Conservation (phyloP, 2,888 invertebrate species). For the Megastigmus dorsalis region DNA sequence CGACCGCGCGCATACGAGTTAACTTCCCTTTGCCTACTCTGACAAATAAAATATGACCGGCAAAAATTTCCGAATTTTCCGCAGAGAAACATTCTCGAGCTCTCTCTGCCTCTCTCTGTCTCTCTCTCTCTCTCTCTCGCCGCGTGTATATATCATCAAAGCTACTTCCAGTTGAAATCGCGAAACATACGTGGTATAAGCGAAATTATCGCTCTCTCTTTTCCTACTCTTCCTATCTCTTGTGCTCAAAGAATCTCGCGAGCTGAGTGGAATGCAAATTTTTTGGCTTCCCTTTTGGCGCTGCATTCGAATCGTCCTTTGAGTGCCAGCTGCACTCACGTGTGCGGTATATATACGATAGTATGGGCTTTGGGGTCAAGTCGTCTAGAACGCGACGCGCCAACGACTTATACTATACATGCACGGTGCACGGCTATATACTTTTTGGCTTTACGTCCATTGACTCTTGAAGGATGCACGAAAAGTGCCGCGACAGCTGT, state of each 20-base stretch:
- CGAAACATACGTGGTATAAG: not conserved
- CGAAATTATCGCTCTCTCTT: no score
- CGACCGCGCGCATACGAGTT: no score
- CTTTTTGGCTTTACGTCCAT: not conserved
- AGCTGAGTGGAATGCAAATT: constrained; percentile 17
- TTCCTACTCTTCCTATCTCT: no score
- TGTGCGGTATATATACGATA: not conserved
- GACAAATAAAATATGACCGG: no score
- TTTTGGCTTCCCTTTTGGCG: constrained; percentile 4
- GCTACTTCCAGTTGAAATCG: not conserved
- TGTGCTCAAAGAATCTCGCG: constrained; percentile 9
- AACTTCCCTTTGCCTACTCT: no score
- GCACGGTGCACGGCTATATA: not conserved
- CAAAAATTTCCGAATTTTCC: no score
- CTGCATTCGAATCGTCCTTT: constrained; percentile 15
- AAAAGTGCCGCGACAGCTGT: no score
- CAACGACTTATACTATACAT: no score
- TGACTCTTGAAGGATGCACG: not conserved
- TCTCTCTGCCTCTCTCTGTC: no score
- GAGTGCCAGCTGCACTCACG: not conserved
- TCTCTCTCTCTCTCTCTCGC: no score
- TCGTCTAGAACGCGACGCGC: not conserved
- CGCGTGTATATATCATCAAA: not conserved
- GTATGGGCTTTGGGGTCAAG: constrained; percentile 25
- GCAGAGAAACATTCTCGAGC: no score